These are phyloP conservation scores for Leptinotarsa rubiginosa DNA, from an alignment of 2,888 invertebrate genomes.

Conservation along the genomic window DNA sequence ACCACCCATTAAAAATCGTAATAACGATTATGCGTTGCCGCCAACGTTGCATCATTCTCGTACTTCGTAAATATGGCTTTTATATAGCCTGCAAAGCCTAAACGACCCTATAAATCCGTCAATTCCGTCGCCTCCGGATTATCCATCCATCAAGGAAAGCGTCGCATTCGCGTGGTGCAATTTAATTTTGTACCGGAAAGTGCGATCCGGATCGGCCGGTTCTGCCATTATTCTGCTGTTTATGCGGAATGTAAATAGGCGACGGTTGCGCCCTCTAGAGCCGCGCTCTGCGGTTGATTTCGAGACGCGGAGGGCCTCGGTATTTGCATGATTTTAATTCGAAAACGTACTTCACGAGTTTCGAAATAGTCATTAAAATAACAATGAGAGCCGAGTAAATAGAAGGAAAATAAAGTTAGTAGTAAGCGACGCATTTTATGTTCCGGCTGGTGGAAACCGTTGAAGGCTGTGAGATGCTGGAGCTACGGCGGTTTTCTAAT, in stretches of 20 bases:
- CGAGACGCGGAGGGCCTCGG: background rate
- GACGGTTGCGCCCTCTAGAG: background rate
- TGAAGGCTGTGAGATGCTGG: background rate
- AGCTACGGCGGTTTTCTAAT: background rate
- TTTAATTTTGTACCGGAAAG: slow-evolving; percentile 21
- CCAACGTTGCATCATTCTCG: background rate
- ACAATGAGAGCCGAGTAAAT: background rate
- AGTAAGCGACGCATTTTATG: background rate
- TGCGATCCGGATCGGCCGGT: slow-evolving; percentile 19
- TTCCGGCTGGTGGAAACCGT: background rate
- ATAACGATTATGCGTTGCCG: background rate
- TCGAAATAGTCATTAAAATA: background rate
- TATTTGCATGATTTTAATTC: slow-evolving; percentile 11
- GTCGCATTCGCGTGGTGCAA: slow-evolving; percentile 22
- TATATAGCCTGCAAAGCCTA: background rate
- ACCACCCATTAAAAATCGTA: no score
- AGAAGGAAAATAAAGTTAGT: background rate
- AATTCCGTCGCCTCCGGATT: slow-evolving; percentile 3
- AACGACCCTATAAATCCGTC: slow-evolving; percentile 16
- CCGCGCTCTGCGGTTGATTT: slow-evolving; percentile 1
- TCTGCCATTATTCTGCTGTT: slow-evolving; percentile 20
- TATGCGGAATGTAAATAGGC: slow-evolving; percentile 15
- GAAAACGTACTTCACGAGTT: background rate
- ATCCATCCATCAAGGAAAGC: slow-evolving; percentile 13
- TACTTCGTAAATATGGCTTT: slow-evolving; percentile 1